Percentiles rank a stretch among this genome's conserved stretches.
Evolutionary conservation across 2,888 invertebrate species (phyloP).

Genomic region (Polia nebulosa): DNA sequence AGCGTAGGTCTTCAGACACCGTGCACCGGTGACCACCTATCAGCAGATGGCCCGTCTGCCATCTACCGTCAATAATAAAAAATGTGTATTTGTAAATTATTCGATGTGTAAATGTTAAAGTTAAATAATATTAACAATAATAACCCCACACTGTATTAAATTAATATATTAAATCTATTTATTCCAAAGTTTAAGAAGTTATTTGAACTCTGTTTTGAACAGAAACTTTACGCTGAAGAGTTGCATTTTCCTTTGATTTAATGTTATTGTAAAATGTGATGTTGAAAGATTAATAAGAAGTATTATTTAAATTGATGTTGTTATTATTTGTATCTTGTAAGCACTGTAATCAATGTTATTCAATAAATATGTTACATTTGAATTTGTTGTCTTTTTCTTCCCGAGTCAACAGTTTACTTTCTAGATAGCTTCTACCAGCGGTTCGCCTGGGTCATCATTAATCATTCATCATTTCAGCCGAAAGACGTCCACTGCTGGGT

Average conservation of each 20-base stretch:
- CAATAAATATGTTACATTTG: slow-evolving; percentile 62
- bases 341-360: slow-evolving; percentile 62
- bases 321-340: slow-evolving; percentile 60
- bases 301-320: slow-evolving; percentile 58
- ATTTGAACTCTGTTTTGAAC: slow-evolving; percentile 33
- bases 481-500: too few species aligned
- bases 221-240: slow-evolving; percentile 5
- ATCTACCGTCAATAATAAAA: not conserved
- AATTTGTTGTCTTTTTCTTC: not conserved
- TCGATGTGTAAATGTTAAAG: slow-evolving; percentile 29
- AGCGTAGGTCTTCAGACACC: too few species aligned
- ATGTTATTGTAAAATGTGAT: slow-evolving; percentile 41
- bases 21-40: too few species aligned
- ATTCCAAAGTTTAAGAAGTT: slow-evolving; percentile 50
- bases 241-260: slow-evolving; percentile 44
- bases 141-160: slow-evolving; percentile 50
- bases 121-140: slow-evolving; percentile 19
- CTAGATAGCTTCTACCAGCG: too few species aligned
- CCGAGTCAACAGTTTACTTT: too few species aligned
- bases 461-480: too few species aligned
- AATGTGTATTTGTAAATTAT: slow-evolving; percentile 57
- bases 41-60: too few species aligned
- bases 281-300: slow-evolving; percentile 39
- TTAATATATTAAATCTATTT: slow-evolving; percentile 29
- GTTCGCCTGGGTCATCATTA: too few species aligned